Base-by-base conservation (phyloP, 2,888 invertebrate genomes). In the Xanthorhoe spadicearia region DNA sequence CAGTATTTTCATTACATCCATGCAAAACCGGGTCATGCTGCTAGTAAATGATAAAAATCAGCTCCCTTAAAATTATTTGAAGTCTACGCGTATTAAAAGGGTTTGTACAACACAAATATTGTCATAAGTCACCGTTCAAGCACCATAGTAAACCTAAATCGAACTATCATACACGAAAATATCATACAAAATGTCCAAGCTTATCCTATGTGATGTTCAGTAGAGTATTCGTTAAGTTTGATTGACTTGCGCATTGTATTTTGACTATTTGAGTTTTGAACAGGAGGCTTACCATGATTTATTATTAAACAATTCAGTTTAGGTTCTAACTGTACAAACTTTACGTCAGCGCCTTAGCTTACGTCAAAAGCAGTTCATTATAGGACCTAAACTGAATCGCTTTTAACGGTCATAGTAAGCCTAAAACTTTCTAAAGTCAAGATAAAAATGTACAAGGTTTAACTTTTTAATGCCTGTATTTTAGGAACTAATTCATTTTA, bases 91-190 rank as follows among this genome's bases (percentile, higher is more conserved):
- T 48, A 17, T 17, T 15, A 15, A 4, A 43, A 48, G 15, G 17
- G 15, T 7, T 17, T 17, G 51, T 51, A 23, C 19, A 50, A 50
- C 1, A 55, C n/a, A n/a, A 38, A 43, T 54, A 54, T 56, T 54
- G 46, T 58, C 56, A 15, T 9, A 50, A 63, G 66, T 62, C 50
- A 61, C 19, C 51, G 50, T 56, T 66, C 50, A 71, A 71, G 71
- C 71, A 71, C 71, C 71, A 71, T 7, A 46, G 63, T 62, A 55
- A 64, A 66, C 57, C 54, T 50, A 64, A 55, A 50, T 50, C 13
- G 32, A 59, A 62, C 17, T 51, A 68, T 64, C 38, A 61, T 61
- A 66, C 65, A 63, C 15, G 38, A 61, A 61, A 61, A 32, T 66
- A 60, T 43, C 18, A 28, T 64, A 66, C 66, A 63, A 63, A 66